Evolutionary conservation across 2,888 invertebrate species (phyloP).

Genomic region (Torymus auratus): DNA sequence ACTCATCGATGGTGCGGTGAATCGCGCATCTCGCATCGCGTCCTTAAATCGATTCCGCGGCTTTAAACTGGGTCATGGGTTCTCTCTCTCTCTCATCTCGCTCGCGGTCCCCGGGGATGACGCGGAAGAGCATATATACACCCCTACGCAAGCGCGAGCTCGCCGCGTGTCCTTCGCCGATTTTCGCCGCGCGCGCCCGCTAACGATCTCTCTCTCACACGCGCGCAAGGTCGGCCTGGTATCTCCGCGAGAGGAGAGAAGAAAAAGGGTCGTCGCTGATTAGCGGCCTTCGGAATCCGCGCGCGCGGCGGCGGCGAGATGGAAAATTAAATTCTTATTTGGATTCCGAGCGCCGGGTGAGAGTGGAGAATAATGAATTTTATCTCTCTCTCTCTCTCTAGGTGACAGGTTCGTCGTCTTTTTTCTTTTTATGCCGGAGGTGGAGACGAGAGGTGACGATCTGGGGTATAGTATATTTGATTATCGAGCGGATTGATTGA

Average conservation of each 20-base stretch:
- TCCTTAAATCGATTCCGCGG: conserved; percentile 30
- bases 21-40: too few relatives aligned
- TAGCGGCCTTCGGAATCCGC: neutral
- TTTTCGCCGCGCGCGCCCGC: neutral
- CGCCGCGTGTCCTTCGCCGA: conserved; percentile 16
- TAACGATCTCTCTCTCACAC: neutral
- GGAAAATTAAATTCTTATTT: conserved; percentile 46
- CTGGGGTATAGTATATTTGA: too few relatives aligned
- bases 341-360: neutral
- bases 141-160: conserved; percentile 41
- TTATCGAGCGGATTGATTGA: too few relatives aligned
- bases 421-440: neutral
- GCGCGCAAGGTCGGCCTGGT: too few relatives aligned
- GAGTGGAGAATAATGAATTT: conserved; percentile 9
- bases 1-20: too few relatives aligned
- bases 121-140: conserved; percentile 57
- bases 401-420: neutral
- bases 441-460: too few relatives aligned
- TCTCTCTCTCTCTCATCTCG: neutral
- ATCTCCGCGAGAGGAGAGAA: neutral
- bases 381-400: too few relatives aligned
- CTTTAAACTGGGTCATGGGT: conserved; percentile 66
- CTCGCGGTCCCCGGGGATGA: conserved; percentile 62
- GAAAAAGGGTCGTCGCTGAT: neutral
- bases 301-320: neutral